Evolutionary conservation across 2,797 vertebrate genomes (phyloP).

Genomic region (Momotus momota): DNA sequence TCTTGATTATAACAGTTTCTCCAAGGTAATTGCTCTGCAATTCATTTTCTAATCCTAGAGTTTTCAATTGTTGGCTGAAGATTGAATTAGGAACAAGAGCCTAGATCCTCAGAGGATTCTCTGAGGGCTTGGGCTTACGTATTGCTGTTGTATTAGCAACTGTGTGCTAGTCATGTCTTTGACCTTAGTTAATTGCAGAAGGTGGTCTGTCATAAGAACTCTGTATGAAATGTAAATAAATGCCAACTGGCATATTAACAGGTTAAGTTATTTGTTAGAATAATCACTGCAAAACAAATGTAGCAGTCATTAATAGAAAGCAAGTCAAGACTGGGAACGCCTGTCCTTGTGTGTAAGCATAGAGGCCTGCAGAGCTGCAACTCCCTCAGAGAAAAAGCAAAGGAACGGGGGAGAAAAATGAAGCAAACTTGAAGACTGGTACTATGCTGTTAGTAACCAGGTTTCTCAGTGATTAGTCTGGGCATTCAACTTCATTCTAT

Average conservation of each 20-base stretch:
- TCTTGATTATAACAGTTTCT: slow-evolving; percentile 55
- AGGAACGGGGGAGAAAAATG: neutral
- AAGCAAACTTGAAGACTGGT: neutral
- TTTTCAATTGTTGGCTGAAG: slow-evolving; percentile 38
- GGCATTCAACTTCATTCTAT: neutral
- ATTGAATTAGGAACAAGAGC: slow-evolving; percentile 43
- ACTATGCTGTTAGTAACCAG: neutral
- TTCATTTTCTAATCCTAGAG: slow-evolving; percentile 37
- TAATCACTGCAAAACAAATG: slow-evolving; percentile 22
- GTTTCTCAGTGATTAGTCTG: neutral
- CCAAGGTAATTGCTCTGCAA: slow-evolving; percentile 46
- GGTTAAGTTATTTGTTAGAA: slow-evolving; percentile 35
- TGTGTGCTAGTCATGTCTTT: neutral
- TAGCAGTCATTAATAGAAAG: neutral
- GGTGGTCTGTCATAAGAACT: neutral
- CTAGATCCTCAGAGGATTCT: neutral
- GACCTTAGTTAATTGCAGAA: slow-evolving; percentile 38
- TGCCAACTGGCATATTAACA: neutral
- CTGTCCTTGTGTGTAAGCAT: neutral
- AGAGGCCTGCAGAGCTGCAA: neutral
- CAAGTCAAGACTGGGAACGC: neutral
- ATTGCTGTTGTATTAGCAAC: neutral
- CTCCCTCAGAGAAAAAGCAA: neutral
- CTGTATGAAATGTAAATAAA: slow-evolving; percentile 24
- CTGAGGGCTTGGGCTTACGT: neutral